These are phyloP conservation scores for Epinephelus coioides DNA, from an alignment of 2,797 vertebrate genomes.

Conservation along the genomic window DNA sequence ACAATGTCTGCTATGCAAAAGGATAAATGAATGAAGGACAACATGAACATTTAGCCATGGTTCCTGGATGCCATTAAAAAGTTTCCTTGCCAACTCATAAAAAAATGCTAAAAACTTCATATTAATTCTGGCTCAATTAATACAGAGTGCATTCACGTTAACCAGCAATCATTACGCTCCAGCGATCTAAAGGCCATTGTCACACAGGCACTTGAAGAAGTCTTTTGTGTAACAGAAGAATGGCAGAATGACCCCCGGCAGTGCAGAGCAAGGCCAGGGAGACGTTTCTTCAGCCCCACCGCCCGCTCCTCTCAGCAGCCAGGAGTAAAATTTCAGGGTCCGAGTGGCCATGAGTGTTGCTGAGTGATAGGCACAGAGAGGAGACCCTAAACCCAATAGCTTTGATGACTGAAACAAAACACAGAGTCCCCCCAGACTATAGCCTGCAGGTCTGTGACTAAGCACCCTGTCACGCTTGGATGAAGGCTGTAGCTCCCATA, in stretches of 20 bases:
- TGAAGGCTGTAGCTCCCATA: conserved; percentile 32
- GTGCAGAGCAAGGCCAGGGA: conserved; percentile 82
- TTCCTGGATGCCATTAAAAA: conserved; percentile 30
- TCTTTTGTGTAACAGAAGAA: conserved; percentile 86
- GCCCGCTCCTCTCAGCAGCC: conserved; percentile 73
- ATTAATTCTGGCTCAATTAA: conserved; percentile 89
- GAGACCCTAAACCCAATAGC: conserved; percentile 82
- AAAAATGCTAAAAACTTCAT: conserved; percentile 59
- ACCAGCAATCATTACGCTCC: conserved; percentile 87
- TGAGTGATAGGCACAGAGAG: conserved; percentile 83
- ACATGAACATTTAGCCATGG: conserved; percentile 52
- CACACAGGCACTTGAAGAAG: conserved; percentile 86
- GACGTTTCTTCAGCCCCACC: conserved; percentile 75
- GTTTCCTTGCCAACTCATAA: conserved; percentile 62
- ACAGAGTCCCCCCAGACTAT: conserved; percentile 72
- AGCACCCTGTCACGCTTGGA: conserved; percentile 58
- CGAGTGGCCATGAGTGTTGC: conserved; percentile 86
- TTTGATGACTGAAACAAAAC: conserved; percentile 88
- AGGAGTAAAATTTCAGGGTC: conserved; percentile 84
- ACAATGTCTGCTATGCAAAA: conserved; percentile 37
- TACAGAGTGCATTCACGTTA: conserved; percentile 79
- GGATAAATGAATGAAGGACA: conserved; percentile 34
- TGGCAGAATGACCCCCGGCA: conserved; percentile 83
- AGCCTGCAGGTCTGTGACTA: conserved; percentile 70
- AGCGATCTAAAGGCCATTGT: conserved; percentile 89